Evolutionary conservation across 2,888 invertebrate species (phyloP).

Genomic region (Podotricha telesiphe): DNA sequence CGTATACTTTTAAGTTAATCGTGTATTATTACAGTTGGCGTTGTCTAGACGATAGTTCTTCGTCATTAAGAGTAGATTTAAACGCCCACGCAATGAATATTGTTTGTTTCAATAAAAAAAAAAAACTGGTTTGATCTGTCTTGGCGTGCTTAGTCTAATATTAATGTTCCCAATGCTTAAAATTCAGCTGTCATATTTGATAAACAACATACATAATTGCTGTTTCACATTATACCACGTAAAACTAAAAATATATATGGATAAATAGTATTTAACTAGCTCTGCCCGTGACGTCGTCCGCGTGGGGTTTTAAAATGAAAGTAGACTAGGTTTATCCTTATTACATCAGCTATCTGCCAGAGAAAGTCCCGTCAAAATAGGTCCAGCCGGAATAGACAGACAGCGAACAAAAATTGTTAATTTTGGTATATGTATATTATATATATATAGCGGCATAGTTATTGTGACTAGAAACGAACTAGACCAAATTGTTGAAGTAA

Average conservation of each 20-base stretch:
- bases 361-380: too few relatives aligned
- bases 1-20: constrained; percentile 11
- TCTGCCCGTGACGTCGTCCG: too few relatives aligned
- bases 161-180: constrained; percentile 26
- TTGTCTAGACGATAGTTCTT: constrained; percentile 27
- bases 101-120: constrained; percentile 10
- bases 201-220: constrained; percentile 16
- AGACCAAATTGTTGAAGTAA: not conserved
- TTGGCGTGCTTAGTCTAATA: constrained; percentile 3
- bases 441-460: too few relatives aligned
- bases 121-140: constrained; percentile 28
- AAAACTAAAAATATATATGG: not conserved
- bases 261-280: not conserved
- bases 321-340: too few relatives aligned
- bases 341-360: too few relatives aligned
- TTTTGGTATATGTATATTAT: too few relatives aligned
- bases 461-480: not conserved
- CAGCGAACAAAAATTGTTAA: too few relatives aligned
- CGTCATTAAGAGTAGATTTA: constrained; percentile 22
- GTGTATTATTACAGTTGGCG: constrained; percentile 9
- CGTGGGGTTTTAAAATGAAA: too few relatives aligned
- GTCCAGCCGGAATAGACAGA: too few relatives aligned
- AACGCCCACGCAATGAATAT: constrained; percentile 28
- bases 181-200: constrained; percentile 25
- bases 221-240: not conserved